phyloP scores from a whole-genome alignment of 2,888 invertebrate genomes.

The Limnephilus marmoratus region DNA sequence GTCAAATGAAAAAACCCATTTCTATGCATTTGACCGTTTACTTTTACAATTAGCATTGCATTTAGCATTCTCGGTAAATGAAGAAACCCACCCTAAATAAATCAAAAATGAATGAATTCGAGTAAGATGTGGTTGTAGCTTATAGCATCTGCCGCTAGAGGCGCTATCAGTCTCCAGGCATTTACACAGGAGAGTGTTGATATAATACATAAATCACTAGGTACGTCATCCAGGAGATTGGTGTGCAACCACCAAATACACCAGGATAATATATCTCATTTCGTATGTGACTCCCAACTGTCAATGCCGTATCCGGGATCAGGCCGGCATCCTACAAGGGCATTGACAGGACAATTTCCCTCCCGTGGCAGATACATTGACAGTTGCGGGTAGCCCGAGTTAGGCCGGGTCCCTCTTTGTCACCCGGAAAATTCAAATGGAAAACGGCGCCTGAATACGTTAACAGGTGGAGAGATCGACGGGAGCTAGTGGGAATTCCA shows the following conservation, averaged over 20 bases:
- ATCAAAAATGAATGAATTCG: too few relatives aligned
- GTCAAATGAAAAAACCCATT: too few relatives aligned
- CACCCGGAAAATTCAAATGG: slow-evolving; percentile 47
- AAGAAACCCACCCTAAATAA: too few relatives aligned
- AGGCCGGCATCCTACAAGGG: background rate
- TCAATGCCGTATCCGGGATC: slow-evolving; percentile 22
- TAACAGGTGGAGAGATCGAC: slow-evolving; percentile 30
- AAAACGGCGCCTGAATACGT: slow-evolving; percentile 40
- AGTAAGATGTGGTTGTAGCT: background rate
- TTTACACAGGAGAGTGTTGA: background rate
- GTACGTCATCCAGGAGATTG: background rate
- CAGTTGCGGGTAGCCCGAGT: slow-evolving; percentile 24
- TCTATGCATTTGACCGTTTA: too few relatives aligned
- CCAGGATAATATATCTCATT: background rate
- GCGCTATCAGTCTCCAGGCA: background rate
- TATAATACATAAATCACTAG: background rate
- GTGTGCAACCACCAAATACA: background rate
- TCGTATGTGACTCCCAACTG: background rate
- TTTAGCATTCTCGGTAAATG: too few relatives aligned
- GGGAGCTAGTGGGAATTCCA: background rate
- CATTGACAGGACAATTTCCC: slow-evolving; percentile 49
- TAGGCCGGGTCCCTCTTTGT: slow-evolving; percentile 35
- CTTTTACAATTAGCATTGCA: too few relatives aligned
- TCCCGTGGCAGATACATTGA: slow-evolving; percentile 26
- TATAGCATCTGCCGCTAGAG: background rate